Base-by-base conservation (phyloP, 2,113 vertebrate genomes). In the Nanorana parkeri region DNA sequence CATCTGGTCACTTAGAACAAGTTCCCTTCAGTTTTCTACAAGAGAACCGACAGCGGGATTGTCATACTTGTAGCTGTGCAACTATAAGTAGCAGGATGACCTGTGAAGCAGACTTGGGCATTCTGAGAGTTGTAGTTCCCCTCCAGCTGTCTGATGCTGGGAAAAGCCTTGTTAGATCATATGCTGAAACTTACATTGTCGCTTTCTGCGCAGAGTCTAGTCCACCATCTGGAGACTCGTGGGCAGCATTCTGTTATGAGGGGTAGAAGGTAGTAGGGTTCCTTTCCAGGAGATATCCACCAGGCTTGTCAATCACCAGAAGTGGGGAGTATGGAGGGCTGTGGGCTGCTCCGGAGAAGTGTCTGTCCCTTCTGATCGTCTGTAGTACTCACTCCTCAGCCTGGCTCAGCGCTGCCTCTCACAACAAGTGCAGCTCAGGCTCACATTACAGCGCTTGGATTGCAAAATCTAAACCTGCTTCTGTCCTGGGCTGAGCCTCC, bases 351-450 rank as follows among this genome's bases (percentile, higher is more conserved):
- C 6, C 6, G 32, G 3, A 36, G 55, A n/a, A n/a, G 55, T 21
- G n/a, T 60, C n/a, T 63, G 71, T 32, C 36, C 11, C 32, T 51
- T 7, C 21, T 19, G 47, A 51, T 36, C 7, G 5, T 3, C 3
- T 5, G 66, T 0, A 21, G 21, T 41, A 3, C 51, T 24, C 24
- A 24, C 21, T 65, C 29, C 60, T 28, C 32, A 17, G 60, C 10
- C 52, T 11, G 47, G 10, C 13, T 36, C 66, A 2, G 47, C 23
- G 73, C 77, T 79, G 54, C 66, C 66, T 68, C 65, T 28, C 28
- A 41, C 17, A 60, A 80, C 78, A 80, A 80, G 78, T 80, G 78
- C 67, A 80, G 78, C 78, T 69, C 78, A 80, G 66, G 61, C 4
- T 56, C 77, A 68, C 76, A 67, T 56, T 67, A 68, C 76, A 67